Evolutionary conservation across 1,140 invertebrate species (phyloP), one percentile per base, ranked within the genome.

Genomic region (Saccostrea echinata): DNA sequence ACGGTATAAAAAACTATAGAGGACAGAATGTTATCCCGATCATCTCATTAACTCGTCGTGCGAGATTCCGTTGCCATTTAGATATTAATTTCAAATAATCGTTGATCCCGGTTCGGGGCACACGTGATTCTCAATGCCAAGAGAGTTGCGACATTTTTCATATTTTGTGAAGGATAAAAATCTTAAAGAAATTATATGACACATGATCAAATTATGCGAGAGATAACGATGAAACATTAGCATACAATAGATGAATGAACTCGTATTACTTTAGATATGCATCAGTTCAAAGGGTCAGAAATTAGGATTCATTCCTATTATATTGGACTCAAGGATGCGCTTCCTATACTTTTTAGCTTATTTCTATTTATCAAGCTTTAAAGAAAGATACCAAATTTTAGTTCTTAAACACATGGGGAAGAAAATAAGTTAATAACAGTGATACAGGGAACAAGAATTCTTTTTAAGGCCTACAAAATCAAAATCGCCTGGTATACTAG

Each of bases 191-290:
- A 76, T 33, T 30, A 76, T 33, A 76, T 76, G 68, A 76, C 68
- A 76, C 68, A 76, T 76, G 27, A 76, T 76, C 68, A 76, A 76
- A 76, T 76, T 76, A 76, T 76, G 16, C 27, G 55, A 30, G 68
- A 76, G 68, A 76, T 76, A 76, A 27, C 27, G 68, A 76, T 76
- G 68, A 76, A 76, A 16, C 68, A 76, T 76, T 76, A 76, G 27
- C 68, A 76, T 76, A 76, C 68, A 76, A 76, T 33, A 30, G 68
- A 76, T 76, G 30, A 76, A 76, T 76, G 68, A 30, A 27, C 12
- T 76, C 68, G 30, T 33, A 27, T 76, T 76, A 76, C 68, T 24
- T 76, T 27, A 30, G 68, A 76, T 76, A 76, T 18, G 6, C 68
- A 76, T 76, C 68, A 33, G 68, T 76, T 76, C 68, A 76, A 76